phyloP scores from a whole-genome alignment of 2,797 vertebrate genomes.

The Cyprinella venusta region DNA sequence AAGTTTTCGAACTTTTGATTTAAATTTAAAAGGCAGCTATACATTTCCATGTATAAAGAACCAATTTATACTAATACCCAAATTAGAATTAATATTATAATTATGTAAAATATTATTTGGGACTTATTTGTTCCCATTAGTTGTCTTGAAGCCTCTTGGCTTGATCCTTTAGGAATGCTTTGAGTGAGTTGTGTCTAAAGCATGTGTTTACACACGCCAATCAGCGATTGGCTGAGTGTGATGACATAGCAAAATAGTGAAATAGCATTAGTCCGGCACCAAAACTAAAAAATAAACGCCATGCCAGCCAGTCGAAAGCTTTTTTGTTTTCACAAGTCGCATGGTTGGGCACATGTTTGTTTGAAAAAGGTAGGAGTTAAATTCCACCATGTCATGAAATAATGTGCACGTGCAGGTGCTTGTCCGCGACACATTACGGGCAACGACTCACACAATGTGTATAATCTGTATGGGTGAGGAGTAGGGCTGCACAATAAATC shows the following conservation, averaged over 20 bases:
- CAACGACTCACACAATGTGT: no score
- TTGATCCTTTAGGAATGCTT: not conserved
- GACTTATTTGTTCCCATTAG: not conserved
- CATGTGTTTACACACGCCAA: not conserved
- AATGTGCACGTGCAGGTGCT: not conserved
- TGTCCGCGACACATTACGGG: not conserved
- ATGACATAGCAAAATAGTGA: not conserved
- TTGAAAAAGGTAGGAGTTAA: not conserved
- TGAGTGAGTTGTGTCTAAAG: not conserved
- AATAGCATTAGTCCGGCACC: not conserved
- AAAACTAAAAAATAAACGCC: not conserved
- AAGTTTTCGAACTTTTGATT: not conserved
- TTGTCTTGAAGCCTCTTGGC: not conserved
- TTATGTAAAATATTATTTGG: not conserved
- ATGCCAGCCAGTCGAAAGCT: not conserved
- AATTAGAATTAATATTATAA: not conserved
- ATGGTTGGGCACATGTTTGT: not conserved
- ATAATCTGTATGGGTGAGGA: no score
- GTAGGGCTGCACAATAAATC: no score
- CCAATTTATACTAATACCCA: not conserved
- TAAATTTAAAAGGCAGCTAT: not conserved
- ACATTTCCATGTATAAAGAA: not conserved
- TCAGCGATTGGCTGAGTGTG: not conserved
- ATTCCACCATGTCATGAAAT: no score
- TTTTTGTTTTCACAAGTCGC: not conserved